phyloP scores from a whole-genome alignment of 2,797 vertebrate genomes.

The Carduelis carduelis region DNA sequence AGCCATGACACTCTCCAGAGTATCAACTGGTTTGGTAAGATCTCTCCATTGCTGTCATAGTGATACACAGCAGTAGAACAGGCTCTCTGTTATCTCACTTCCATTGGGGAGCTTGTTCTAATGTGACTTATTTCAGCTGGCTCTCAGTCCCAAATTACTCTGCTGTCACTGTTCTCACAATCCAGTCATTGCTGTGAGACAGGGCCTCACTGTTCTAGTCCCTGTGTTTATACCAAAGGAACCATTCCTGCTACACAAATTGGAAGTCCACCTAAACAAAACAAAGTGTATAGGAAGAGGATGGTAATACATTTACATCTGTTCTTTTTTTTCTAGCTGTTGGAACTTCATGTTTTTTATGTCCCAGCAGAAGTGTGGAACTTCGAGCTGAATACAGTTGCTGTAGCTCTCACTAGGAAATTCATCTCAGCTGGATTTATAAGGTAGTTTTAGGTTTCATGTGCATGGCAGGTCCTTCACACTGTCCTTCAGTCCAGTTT shows the following conservation, averaged over 20 bases:
- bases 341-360: conserved; percentile 91
- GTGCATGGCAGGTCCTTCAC: neutral
- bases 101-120: neutral
- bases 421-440: conserved; percentile 93
- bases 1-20: neutral
- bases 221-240: neutral
- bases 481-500: neutral
- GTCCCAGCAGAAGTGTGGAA: conserved; percentile 91
- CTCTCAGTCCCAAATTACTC: neutral
- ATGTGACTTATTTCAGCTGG: neutral
- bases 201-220: neutral
- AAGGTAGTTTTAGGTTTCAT: conserved; percentile 67
- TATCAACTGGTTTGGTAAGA: neutral
- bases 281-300: neutral
- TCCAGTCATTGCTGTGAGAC: neutral
- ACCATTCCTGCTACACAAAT: neutral
- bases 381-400: conserved; percentile 86
- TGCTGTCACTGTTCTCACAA: neutral
- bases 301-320: neutral
- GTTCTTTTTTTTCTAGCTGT: conserved; percentile 74
- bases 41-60: neutral
- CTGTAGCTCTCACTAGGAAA: conserved; percentile 80
- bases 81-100: neutral
- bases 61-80: neutral
- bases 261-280: neutral